Conservation (phyloP, 2,113 vertebrate species). For the Odocoileus virginianus region DNA sequence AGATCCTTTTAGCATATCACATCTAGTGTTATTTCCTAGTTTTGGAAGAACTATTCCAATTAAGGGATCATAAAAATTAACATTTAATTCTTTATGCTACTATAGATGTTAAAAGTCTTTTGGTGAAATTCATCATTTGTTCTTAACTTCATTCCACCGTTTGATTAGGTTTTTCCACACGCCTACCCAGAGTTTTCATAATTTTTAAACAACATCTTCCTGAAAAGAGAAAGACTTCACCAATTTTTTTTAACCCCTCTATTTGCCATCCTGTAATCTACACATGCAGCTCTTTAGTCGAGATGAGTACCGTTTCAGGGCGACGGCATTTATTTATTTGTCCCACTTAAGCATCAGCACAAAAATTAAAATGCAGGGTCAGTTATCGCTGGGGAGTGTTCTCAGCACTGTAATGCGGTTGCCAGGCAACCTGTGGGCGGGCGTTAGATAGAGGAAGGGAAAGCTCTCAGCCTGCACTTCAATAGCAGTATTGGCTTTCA, state of each 20-base stretch:
- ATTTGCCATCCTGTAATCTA: constrained; percentile 32
- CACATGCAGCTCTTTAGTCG: constrained; percentile 51
- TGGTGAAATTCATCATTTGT: not conserved
- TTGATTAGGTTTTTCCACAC: not conserved
- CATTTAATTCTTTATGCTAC: constrained; percentile 4
- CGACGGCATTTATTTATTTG: constrained; percentile 68
- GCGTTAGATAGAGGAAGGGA: constrained; percentile 70
- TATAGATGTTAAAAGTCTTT: not conserved
- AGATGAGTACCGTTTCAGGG: constrained; percentile 35
- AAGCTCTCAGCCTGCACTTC: constrained; percentile 58
- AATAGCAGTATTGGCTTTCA: constrained; percentile 65
- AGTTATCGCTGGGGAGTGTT: constrained; percentile 74
- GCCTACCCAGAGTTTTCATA: not conserved
- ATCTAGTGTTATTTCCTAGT: not conserved
- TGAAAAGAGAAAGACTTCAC: not conserved
- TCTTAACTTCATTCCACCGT: not conserved
- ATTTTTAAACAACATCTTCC: constrained; percentile 8
- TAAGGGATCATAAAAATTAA: not conserved
- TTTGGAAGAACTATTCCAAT: not conserved
- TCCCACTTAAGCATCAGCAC: constrained; percentile 60
- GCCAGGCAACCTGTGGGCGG: constrained; percentile 78
- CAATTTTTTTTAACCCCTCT: not conserved
- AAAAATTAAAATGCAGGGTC: constrained; percentile 76
- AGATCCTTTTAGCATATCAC: not conserved
- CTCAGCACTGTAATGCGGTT: constrained; percentile 75